Evolutionary conservation across 1,140 invertebrate genomes (phyloP), one percentile per base, ranked within the genome.

Genomic region (Helicoverpa armigera): DNA sequence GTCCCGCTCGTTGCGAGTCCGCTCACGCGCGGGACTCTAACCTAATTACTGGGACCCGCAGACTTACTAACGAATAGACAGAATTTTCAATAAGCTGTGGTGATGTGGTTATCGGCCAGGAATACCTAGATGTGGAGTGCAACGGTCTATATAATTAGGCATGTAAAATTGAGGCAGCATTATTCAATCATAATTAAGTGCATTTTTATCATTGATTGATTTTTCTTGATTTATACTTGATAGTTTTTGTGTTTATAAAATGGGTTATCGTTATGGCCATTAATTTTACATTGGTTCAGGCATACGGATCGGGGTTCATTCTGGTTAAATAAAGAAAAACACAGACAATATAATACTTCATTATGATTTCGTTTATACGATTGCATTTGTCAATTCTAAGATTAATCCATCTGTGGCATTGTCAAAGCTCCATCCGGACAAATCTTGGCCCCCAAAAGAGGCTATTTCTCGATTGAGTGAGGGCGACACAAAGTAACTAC

Each of bases 401-500:
- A 69, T 86, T 85, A 31, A 80, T 82, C 80, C 70, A 48, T 90
- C 86, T 91, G 79, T 89, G 83, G 81, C 48, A 76, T 86, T 83
- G 87, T 86, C 85, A 89, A 77, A 81, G 72, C 85, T 85, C 81
- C 86, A 91, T 90, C 89, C 88, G 88, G 87, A 81, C 82, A 84
- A 89, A 89, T 87, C 86, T 91, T 89, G 87, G 87, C 85, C 86
- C 89, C 89, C 86, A 89, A 67, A 90, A 91, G 86, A 89, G 88
- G 83, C 85, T 90, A 90, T 92, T 92, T 91, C 85, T 88, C 89
- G 88, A 90, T 83, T 88, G 87, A 89, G 85, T 83, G 88, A 89
- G 90, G 75, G 75, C 48, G 75, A 61, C 51, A 65, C 48, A 67
- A 53, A 67, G 75, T 67, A 77, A 53, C 61, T 77, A 77, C 14